These are phyloP conservation scores for Craterocephalus amniculus DNA, from an alignment of 2,797 vertebrate genomes.

Conservation along the genomic window DNA sequence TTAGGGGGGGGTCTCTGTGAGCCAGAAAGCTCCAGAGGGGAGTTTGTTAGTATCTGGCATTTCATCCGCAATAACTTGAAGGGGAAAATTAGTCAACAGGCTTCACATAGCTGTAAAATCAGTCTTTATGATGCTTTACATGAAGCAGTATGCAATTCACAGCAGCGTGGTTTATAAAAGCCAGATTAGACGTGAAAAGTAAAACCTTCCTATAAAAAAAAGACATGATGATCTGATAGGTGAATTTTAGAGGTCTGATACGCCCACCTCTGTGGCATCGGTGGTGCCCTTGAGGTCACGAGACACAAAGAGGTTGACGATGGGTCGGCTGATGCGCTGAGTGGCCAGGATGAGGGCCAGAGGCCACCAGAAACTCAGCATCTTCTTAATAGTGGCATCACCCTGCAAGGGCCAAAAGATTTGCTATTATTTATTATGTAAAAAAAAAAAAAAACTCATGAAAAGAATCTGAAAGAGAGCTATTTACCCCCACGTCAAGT, in stretches of 20 bases:
- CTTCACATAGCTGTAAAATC: slow-evolving; percentile 27
- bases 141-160: neutral
- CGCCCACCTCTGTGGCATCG: slow-evolving; percentile 90
- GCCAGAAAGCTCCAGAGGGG: slow-evolving; percentile 76
- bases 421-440: too few relatives aligned
- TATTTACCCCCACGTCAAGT: slow-evolving; percentile 92
- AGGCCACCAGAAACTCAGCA: slow-evolving; percentile 99
- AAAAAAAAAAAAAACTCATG: neutral
- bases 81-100: slow-evolving; percentile 26
- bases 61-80: slow-evolving; percentile 60
- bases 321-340: slow-evolving; percentile 95
- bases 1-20: slow-evolving; percentile 55
- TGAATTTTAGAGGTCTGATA: neutral
- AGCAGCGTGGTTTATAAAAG: slow-evolving; percentile 1
- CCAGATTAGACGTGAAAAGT: neutral
- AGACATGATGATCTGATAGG: neutral
- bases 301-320: slow-evolving; percentile 99
- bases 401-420: slow-evolving; percentile 82
- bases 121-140: slow-evolving; percentile 5
- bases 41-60: slow-evolving; percentile 55
- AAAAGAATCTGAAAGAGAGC: neutral
- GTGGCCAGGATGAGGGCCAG: slow-evolving; percentile 96
- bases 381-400: slow-evolving; percentile 94
- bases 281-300: slow-evolving; percentile 92
- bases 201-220: neutral